These are phyloP conservation scores for Paracanthobrama guichenoti DNA, from an alignment of 2,113 vertebrate genomes.

Conservation along the genomic window DNA sequence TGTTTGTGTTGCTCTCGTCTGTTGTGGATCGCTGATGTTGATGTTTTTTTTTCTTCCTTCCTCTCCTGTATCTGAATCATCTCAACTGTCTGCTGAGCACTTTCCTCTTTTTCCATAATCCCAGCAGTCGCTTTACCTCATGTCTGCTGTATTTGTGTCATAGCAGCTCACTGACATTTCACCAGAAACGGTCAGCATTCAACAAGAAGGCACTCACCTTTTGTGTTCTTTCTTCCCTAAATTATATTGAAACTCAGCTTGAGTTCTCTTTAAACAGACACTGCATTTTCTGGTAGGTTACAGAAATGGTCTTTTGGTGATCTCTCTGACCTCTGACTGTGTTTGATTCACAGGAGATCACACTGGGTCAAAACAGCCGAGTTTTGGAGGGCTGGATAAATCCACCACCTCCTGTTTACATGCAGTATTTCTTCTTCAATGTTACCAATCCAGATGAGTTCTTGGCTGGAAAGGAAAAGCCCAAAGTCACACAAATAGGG, in stretches of 20 bases:
- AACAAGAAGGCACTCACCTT: neutral
- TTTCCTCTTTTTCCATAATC: slow-evolving; percentile 4
- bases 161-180: slow-evolving; percentile 23
- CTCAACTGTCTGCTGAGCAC: neutral
- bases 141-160: slow-evolving; percentile 15
- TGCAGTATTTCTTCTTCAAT: slow-evolving; percentile 97
- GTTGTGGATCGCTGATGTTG: slow-evolving; percentile 38
- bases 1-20: slow-evolving; percentile 1
- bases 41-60: neutral
- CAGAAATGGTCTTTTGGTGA: slow-evolving; percentile 5
- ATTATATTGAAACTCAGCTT: neutral
- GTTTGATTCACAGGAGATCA: slow-evolving; percentile 76
- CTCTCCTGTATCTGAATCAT: neutral
- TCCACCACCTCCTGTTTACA: slow-evolving; percentile 88
- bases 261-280: no score
- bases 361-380: slow-evolving; percentile 85
- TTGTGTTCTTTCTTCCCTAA: slow-evolving; percentile 5
- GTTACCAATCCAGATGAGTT: slow-evolving; percentile 90
- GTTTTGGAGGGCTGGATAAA: slow-evolving; percentile 89
- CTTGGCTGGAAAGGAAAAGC: slow-evolving; percentile 77
- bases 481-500: slow-evolving; percentile 86
- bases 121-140: neutral
- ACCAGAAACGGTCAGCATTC: slow-evolving; percentile 22
- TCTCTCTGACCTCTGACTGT: neutral
- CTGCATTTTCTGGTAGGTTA: neutral